phyloP scores from a whole-genome alignment of 2,888 invertebrate genomes.

The Amphimallon solstitiale region DNA sequence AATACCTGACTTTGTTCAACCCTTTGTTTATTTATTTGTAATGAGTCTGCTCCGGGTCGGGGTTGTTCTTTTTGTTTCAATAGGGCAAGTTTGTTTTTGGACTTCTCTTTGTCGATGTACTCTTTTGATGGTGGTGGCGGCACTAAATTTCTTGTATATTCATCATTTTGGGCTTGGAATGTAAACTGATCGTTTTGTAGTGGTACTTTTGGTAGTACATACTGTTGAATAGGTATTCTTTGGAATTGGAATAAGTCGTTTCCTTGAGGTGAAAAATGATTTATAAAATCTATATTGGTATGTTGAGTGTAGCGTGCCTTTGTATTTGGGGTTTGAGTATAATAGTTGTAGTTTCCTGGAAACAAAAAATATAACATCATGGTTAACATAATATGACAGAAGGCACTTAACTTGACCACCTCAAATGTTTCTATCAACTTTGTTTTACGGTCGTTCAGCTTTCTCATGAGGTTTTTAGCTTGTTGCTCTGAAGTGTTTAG shows the following conservation, averaged over 20 bases:
- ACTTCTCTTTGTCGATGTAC: slow-evolving; percentile 39
- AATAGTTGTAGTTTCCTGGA: slow-evolving; percentile 38
- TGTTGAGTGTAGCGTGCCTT: slow-evolving; percentile 56
- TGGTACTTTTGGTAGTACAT: slow-evolving; percentile 49
- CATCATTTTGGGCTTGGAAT: slow-evolving; percentile 56
- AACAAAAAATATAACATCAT: no score
- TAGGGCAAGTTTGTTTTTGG: slow-evolving; percentile 42
- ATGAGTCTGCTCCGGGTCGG: slow-evolving; percentile 43
- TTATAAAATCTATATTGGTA: slow-evolving; percentile 55
- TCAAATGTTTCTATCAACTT: no score
- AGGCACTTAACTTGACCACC: no score
- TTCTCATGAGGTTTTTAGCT: no score
- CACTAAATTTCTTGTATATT: slow-evolving; percentile 63
- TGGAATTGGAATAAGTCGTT: slow-evolving; percentile 61
- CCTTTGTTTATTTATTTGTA: slow-evolving; percentile 30
- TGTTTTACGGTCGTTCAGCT: no score
- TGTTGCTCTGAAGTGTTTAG: no score
- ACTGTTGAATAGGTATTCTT: slow-evolving; percentile 57
- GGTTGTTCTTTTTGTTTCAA: slow-evolving; percentile 46
- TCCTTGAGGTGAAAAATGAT: slow-evolving; percentile 50
- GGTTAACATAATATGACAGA: no score
- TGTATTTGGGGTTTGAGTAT: slow-evolving; percentile 6
- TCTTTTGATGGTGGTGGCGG: slow-evolving; percentile 65
- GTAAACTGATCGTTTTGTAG: slow-evolving; percentile 52
- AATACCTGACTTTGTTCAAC: slow-evolving; percentile 40